Evolutionary conservation across 2,797 vertebrate genomes (phyloP).

Genomic region (Sebastes glaucus): DNA sequence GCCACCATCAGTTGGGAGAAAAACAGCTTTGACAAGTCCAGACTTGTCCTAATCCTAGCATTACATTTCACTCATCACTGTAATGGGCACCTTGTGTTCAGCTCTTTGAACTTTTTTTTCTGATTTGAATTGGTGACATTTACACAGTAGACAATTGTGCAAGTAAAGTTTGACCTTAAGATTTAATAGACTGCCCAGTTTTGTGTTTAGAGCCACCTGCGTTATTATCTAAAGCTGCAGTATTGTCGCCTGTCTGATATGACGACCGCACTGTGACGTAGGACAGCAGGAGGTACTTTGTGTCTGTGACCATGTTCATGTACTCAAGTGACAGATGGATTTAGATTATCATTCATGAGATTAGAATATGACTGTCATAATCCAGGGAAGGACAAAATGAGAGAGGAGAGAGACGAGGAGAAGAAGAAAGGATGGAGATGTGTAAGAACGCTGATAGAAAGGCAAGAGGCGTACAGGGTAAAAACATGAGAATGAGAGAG

Average conservation of each 20-base stretch:
- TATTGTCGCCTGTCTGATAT: constrained; percentile 3
- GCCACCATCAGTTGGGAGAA: not conserved
- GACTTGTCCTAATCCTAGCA: not conserved
- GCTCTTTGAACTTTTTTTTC: not conserved
- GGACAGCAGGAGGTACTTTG: constrained; percentile 21
- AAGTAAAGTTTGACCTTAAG: not conserved
- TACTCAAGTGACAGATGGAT: constrained; percentile 71
- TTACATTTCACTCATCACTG: not conserved
- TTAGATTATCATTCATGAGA: constrained; percentile 70
- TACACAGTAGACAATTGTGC: not conserved
- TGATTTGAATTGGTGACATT: not conserved
- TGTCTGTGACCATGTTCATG: constrained; percentile 36
- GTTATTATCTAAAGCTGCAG: not conserved
- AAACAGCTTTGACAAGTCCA: not conserved
- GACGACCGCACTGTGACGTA: constrained; percentile 16
- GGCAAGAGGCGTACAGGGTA: not conserved
- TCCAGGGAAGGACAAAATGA: constrained; percentile 66
- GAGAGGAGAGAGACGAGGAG: not conserved
- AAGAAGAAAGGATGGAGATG: not conserved
- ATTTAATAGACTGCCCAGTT: not conserved
- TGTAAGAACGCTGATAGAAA: constrained; percentile 5
- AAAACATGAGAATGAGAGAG: not conserved
- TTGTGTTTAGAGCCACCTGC: not conserved
- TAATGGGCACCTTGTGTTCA: not conserved
- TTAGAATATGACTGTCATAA: constrained; percentile 69